Evolutionary conservation across 2,797 vertebrate species (phyloP).

Genomic region (Alauda arvensis): DNA sequence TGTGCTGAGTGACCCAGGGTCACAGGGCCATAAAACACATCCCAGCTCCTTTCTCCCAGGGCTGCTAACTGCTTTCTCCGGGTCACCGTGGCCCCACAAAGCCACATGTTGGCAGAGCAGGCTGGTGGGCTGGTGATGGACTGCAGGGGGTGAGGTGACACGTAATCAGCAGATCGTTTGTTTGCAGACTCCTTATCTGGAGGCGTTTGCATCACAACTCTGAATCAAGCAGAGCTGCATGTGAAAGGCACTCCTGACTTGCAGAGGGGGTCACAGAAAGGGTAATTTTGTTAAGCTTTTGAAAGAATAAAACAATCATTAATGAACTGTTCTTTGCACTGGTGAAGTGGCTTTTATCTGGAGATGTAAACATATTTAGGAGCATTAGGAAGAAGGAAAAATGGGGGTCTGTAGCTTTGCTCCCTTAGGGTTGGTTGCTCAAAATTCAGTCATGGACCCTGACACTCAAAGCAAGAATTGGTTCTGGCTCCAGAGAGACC

Average conservation of each 20-base stretch:
- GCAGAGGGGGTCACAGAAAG: not conserved
- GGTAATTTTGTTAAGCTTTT: not conserved
- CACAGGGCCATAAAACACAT: not conserved
- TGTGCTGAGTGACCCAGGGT: not conserved
- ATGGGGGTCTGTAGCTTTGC: not conserved
- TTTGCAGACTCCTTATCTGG: slow-evolving; percentile 27
- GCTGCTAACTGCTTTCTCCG: not conserved
- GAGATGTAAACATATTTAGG: not conserved
- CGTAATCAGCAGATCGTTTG: not conserved
- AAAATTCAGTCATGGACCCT: not conserved
- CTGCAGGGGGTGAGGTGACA: not conserved
- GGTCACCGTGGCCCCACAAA: not conserved
- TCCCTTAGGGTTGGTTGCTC: not conserved
- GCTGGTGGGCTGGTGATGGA: not conserved
- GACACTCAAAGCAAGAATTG: not conserved
- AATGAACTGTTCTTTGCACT: not conserved
- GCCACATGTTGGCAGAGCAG: not conserved
- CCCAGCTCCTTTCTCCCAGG: not conserved
- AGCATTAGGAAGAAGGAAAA: not conserved
- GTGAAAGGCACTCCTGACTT: not conserved
- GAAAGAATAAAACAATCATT: not conserved
- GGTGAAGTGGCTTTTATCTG: not conserved
- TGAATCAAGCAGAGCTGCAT: not conserved
- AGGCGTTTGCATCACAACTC: slow-evolving; percentile 16
- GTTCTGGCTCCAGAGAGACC: not conserved